Evolutionary conservation across 1,140 invertebrate species (phyloP).

Genomic region (Frieseomelitta varia): DNA sequence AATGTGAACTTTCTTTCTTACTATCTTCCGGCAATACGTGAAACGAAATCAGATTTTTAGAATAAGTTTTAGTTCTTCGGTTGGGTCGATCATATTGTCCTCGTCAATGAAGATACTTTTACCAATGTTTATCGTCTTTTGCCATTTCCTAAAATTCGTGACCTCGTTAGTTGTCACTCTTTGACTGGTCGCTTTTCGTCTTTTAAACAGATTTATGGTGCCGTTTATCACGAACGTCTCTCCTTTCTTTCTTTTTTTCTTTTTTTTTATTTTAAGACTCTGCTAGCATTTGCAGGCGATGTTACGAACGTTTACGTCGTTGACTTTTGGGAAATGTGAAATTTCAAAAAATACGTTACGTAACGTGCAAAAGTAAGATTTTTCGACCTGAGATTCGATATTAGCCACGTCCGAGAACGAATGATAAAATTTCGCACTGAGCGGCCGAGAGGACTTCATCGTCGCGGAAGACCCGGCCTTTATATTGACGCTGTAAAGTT

Average conservation of each 20-base stretch:
- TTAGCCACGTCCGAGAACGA: neutral
- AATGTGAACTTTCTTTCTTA: neutral
- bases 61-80: neutral
- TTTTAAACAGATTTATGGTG: neutral
- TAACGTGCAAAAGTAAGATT: too few species aligned
- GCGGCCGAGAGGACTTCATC: neutral
- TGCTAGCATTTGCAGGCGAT: too few species aligned
- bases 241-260: neutral
- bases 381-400: too few species aligned
- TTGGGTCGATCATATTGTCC: neutral
- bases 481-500: constrained; percentile 10
- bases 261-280: too few species aligned
- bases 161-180: rapidly evolving
- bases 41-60: constrained; percentile 10
- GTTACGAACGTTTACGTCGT: too few species aligned
- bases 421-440: neutral
- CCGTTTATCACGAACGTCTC: neutral
- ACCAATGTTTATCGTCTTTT: rapidly evolving
- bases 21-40: neutral
- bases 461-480: neutral
- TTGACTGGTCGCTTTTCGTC: neutral
- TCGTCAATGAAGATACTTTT: neutral
- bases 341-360: too few species aligned
- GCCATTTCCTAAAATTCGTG: neutral
- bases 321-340: too few species aligned